These are phyloP conservation scores for Drosophila bocqueti DNA, from an alignment of 1,140 invertebrate genomes.

Conservation along the genomic window DNA sequence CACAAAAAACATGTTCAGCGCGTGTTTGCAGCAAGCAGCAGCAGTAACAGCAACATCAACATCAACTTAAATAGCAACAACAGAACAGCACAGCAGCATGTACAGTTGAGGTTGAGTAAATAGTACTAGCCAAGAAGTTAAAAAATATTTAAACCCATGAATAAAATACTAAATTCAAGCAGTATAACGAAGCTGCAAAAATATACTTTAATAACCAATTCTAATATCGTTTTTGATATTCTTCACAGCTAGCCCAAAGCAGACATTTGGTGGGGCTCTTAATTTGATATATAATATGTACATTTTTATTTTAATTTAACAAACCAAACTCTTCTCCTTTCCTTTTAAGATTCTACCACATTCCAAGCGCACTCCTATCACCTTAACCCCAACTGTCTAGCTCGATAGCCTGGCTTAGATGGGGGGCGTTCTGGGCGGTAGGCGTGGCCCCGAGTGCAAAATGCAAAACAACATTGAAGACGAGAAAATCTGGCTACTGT, in stretches of 20 bases:
- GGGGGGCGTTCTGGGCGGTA: slow-evolving; percentile 19
- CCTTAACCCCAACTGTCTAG: neutral
- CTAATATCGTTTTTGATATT: too few relatives aligned
- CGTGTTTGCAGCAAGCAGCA: slow-evolving; percentile 51
- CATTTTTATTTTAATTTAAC: too few relatives aligned
- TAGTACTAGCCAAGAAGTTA: neutral
- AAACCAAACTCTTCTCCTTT: too few relatives aligned
- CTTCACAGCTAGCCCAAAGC: too few relatives aligned
- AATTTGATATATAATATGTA: too few relatives aligned
- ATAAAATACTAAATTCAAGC: too few relatives aligned
- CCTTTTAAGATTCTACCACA: too few relatives aligned
- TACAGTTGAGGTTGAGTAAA: neutral
- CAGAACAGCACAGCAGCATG: slow-evolving; percentile 4
- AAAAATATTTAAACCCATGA: neutral
- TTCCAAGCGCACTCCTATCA: neutral
- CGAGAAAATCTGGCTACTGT: slow-evolving; percentile 82
- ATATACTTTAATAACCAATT: too few relatives aligned
- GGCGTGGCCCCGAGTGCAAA: slow-evolving; percentile 65
- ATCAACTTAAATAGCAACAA: slow-evolving; percentile 46
- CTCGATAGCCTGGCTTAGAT: neutral
- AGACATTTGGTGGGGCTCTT: neutral
- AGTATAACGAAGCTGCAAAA: too few relatives aligned
- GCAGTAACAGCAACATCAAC: slow-evolving; percentile 41
- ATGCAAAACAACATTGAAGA: slow-evolving; percentile 83
- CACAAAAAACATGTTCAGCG: slow-evolving; percentile 75